Percentiles rank a stretch among this genome's conserved stretches.
These are phyloP conservation scores for Lonchura striata DNA, from an alignment of 2,113 vertebrate species.

Conservation along the genomic window DNA sequence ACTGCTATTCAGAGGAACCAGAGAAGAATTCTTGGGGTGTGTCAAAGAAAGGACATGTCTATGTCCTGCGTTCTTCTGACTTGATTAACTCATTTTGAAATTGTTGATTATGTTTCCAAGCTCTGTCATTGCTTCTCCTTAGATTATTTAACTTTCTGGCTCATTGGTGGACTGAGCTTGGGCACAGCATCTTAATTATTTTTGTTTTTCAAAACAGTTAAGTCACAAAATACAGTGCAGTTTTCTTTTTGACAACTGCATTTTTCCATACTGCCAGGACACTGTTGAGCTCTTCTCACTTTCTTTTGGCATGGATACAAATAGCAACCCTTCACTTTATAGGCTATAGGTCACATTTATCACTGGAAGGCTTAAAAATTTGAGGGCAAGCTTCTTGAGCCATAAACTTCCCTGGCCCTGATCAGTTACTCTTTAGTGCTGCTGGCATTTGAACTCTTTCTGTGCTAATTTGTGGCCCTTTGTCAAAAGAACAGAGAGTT, in stretches of 20 bases:
- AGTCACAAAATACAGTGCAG: neutral
- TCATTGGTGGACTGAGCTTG: neutral
- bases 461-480: neutral
- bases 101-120: neutral
- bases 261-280: neutral
- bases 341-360: neutral
- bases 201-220: slow-evolving; percentile 1
- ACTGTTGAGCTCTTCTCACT: neutral
- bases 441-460: neutral
- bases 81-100: neutral
- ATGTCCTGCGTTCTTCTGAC: neutral
- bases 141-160: neutral
- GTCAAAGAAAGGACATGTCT: neutral
- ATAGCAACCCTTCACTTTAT: neutral
- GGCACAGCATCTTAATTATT: neutral
- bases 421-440: neutral
- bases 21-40: neutral
- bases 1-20: neutral
- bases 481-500: neutral
- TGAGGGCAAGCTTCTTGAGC: neutral
- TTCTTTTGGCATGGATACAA: neutral
- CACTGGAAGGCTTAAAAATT: neutral
- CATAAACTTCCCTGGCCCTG: neutral
- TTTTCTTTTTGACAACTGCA: neutral
- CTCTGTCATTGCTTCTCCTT: neutral